Evolutionary conservation across 2,888 invertebrate genomes (phyloP).

Genomic region (Calameuta filiformis): DNA sequence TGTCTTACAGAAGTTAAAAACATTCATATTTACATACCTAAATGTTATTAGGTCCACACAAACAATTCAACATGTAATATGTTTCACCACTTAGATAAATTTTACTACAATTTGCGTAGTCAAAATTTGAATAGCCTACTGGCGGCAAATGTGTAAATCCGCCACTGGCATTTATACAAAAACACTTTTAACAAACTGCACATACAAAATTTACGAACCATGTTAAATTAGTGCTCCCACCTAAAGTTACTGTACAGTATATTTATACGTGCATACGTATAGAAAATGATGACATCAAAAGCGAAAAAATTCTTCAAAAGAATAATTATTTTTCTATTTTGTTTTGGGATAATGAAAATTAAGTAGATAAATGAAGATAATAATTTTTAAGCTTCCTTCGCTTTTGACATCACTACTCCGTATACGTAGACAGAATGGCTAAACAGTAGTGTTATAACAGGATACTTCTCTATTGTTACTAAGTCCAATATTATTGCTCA

Average conservation of each 20-base stretch:
- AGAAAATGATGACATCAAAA: neutral
- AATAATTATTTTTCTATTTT: neutral
- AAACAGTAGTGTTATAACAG: neutral
- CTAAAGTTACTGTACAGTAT: neutral
- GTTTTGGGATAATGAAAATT: neutral
- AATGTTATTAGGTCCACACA: too few relatives aligned
- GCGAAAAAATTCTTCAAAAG: neutral
- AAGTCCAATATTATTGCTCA: neutral
- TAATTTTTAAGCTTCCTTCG: neutral
- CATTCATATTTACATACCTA: too few relatives aligned
- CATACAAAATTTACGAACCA: neutral
- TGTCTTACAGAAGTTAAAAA: too few relatives aligned
- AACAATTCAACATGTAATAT: too few relatives aligned
- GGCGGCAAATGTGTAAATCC: too few relatives aligned
- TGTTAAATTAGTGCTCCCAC: neutral
- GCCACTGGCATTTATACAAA: neutral
- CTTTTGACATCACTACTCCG: neutral
- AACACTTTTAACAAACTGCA: neutral
- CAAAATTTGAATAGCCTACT: too few relatives aligned
- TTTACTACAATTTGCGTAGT: too few relatives aligned
- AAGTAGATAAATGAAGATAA: neutral
- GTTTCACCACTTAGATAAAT: too few relatives aligned
- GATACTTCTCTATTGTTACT: neutral
- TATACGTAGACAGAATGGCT: neutral
- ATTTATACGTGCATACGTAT: neutral